phyloP scores from a whole-genome alignment of 2,113 vertebrate genomes.

The Hydropotes inermis region DNA sequence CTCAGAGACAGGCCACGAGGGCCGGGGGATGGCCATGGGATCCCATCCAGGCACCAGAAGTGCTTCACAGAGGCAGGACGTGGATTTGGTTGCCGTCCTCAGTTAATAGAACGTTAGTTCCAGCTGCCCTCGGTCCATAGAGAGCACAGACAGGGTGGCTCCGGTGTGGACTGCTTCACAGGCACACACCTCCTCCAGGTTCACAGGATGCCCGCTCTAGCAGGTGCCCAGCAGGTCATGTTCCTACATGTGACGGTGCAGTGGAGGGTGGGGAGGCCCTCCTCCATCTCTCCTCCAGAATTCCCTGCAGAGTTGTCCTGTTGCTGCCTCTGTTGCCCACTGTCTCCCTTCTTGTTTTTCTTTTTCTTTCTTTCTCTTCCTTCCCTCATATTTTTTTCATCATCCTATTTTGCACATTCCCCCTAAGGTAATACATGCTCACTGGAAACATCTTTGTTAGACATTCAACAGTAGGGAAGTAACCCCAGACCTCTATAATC shows the following conservation, averaged over 20 bases:
- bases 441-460: neutral
- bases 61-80: neutral
- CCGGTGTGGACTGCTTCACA: too few relatives aligned
- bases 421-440: neutral
- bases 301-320: too few relatives aligned
- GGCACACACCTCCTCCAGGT: neutral
- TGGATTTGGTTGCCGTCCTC: neutral
- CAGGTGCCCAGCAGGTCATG: neutral
- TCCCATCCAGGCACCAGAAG: neutral
- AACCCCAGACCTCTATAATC: neutral
- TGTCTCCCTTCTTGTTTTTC: neutral
- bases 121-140: neutral
- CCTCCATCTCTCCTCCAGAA: neutral
- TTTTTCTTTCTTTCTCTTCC: neutral
- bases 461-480: neutral
- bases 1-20: neutral
- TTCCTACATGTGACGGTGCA: neutral
- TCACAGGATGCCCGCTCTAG: neutral
- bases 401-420: neutral
- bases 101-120: neutral
- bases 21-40: neutral
- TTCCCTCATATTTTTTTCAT: neutral
- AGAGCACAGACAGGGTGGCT: rapidly evolving
- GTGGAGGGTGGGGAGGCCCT: neutral
- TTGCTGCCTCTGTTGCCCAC: neutral